phyloP scores from a whole-genome alignment of 2,113 vertebrate genomes.

The Tragelaphus strepsiceros region DNA sequence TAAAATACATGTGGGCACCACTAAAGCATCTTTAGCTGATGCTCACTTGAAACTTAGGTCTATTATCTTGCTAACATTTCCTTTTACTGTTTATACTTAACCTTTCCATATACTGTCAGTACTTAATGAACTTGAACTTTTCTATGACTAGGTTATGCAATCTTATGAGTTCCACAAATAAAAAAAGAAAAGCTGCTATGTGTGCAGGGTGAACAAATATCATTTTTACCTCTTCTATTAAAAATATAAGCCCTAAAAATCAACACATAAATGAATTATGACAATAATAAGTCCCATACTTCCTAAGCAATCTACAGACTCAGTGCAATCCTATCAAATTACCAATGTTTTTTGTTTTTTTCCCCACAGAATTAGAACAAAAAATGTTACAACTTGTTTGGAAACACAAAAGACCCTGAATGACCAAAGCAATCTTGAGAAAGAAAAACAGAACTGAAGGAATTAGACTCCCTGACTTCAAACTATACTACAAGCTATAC shows the following conservation, averaged over 20 bases:
- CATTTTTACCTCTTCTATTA: not conserved
- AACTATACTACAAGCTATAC: not conserved
- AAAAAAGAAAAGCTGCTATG: not conserved
- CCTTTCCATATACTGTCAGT: not conserved
- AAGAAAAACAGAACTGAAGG: not conserved
- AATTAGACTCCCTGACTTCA: not conserved
- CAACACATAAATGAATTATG: not conserved
- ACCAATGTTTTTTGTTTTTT: not conserved
- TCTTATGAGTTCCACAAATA: not conserved
- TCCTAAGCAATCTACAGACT: not conserved
- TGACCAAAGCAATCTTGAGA: not conserved
- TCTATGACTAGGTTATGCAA: not conserved
- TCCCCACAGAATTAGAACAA: not conserved
- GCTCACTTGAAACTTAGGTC: not conserved
- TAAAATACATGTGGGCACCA: not conserved
- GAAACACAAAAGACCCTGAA: not conserved
- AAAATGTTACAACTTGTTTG: not conserved
- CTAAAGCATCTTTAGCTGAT: not conserved
- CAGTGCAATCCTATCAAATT: not conserved
- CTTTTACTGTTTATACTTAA: not conserved
- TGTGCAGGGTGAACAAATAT: not conserved
- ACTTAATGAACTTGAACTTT: not conserved
- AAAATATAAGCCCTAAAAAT: not conserved
- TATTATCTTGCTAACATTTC: not conserved
- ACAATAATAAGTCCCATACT: not conserved